Base-by-base conservation (phyloP, 2,797 vertebrate species). In the Anguilla megastoma region DNA sequence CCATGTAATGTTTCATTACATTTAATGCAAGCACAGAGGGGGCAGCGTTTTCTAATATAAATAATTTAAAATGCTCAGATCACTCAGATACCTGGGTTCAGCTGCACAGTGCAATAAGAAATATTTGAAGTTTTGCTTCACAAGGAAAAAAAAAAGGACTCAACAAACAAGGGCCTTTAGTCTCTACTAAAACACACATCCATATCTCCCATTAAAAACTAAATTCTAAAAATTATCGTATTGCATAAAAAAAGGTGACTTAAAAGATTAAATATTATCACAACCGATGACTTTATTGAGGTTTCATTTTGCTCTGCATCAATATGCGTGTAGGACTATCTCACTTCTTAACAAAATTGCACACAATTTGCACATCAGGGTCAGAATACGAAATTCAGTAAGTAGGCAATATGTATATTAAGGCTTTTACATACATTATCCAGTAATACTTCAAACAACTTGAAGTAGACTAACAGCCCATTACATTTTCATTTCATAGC, bases 201-300 rank as follows among this genome's bases (percentile, higher is more conserved):
- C 36, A 41, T 41, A 41, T 41, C 36, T 41, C 36, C 36, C 36
- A 41, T 41, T 41, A 41, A 41, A 36, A 41, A 41, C 3, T 3
- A 41, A 41, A 41, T 41, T 41, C 36, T 41, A 41, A 41, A 41
- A 41, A 41, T 85, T 54, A 85, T 60, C 54, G 8, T 21, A 60
- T 85, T 33, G 27, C 14, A 74, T 3, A 74, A 30, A 36, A 85
- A 84, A 60, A 60, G 84, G 84, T 85, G 84, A 60, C 56, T 18
- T 58, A 27, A 58, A 85, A 85, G 56, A 63, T 85, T 54, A 85
- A 85, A 63, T 36, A 85, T 85, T 33, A 85, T 60, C 50, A 58
- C 84, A 85, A 60, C 27, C 21, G 27, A 85, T 85, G 56, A 85
- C 33, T 85, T 85, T 63, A 54, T 60, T 85, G 50, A 16, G 10